Base-by-base conservation (phyloP, 2,113 vertebrate species). In the Lepisosteus oculatus region DNA sequence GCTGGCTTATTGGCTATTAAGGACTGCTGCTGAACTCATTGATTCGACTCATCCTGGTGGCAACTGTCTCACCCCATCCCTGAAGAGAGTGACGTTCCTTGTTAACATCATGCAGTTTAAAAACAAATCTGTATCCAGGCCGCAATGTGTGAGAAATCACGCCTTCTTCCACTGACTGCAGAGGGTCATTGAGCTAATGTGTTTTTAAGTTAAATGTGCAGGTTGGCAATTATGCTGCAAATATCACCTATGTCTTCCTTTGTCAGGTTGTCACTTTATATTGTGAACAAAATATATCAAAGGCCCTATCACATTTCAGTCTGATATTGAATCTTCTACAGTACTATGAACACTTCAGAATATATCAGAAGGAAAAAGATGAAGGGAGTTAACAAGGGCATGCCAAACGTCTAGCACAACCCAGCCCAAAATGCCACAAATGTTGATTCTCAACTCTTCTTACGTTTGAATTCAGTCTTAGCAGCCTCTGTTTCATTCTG, bases 281-380 rank as follows among this genome's bases (percentile, higher is more conserved):
- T 71, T 64, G 69, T 64, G 69, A 64, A 63, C 61, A 64, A 63
- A 71, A 71, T 71, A 63, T 64, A 43, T 71, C 69, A 71, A 59
- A 71, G 63, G 51, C 59, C 69, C 69, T 15, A 71, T 71, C 69
- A 63, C 43, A 61, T 51, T 64, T 61, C 51, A 45, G 69, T 5
- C 12, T 64, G 43, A 43, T 71, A 51, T 71, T 71, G 69, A 47
- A 71, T 71, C 69, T 51, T 71, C 61, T 61, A 11, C 41, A 44
- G 68, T 55, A 41, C 55, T 13, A 57, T 57, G 42, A 71, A 43
- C 59, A 57, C 69, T 17, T 71, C 69, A 45, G 42, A 71, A 71
- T n/a, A 45, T 14, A 71, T 71, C 69, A 63, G 8, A 13, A 29
- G 42, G n/a, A 15, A 41, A 62, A 55, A 61, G 69, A 15, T 55